A percentile compares a stretch with the other conserved stretches of the same genome.
phyloP scores from a whole-genome alignment of 2,113 vertebrate species.

The Limanda limanda region DNA sequence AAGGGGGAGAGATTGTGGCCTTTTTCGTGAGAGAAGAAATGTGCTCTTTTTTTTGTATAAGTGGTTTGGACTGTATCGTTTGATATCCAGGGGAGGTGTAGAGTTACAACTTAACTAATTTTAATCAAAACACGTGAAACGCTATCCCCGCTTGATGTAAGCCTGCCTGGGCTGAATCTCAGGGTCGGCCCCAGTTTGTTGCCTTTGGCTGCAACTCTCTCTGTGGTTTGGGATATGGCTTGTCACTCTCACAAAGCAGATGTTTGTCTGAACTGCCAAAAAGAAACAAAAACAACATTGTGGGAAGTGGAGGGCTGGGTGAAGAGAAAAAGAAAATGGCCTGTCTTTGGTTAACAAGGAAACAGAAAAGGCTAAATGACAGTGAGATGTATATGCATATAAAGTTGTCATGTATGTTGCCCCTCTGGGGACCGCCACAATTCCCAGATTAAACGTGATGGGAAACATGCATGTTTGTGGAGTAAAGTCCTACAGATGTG shows the following conservation, averaged over 20 bases:
- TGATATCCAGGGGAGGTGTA: conserved; percentile 95
- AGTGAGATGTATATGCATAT: conserved; percentile 18
- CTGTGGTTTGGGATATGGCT: conserved; percentile 97
- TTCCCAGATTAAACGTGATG: conserved; percentile 14
- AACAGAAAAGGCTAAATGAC: conserved; percentile 47
- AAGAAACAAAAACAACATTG: conserved; percentile 99
- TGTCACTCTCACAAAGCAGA: conserved; percentile 96
- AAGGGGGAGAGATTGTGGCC: conserved; percentile 44
- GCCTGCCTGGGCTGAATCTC: conserved; percentile 93
- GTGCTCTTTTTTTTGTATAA: conserved; percentile 74
- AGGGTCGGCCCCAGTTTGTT: conserved; percentile 95
- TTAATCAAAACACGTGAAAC: conserved; percentile 99
- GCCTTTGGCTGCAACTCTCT: conserved; percentile 93
- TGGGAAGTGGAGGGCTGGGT: conserved; percentile 82
- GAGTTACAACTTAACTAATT: conserved; percentile 99
- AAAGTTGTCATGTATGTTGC: conserved; percentile 15
- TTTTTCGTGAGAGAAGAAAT: conserved; percentile 75
- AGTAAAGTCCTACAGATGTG: conserved; percentile 8
- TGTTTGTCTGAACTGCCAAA: conserved; percentile 98
- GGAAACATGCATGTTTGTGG: neutral
- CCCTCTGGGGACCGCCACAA: conserved; percentile 3
- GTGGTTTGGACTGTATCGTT: conserved; percentile 92
- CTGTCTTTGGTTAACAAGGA: conserved; percentile 83
- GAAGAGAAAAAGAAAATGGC: conserved; percentile 22
- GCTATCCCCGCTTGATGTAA: conserved; percentile 96